Percentiles rank a stretch among this genome's conserved stretches.
Conservation (phyloP, 2,113 vertebrate genomes). For the Phocoena phocoena region DNA sequence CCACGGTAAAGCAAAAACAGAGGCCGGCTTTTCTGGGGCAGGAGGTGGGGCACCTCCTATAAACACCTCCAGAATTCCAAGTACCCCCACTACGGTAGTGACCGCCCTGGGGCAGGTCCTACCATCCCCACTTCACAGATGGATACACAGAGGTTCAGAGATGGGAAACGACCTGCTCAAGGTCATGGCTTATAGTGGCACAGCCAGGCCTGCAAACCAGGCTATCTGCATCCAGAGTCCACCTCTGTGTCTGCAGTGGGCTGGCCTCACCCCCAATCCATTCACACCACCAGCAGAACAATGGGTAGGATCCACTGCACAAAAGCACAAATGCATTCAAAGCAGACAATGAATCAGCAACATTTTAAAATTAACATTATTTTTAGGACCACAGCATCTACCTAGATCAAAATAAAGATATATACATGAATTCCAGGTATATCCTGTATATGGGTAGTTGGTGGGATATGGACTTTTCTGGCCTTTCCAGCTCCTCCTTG, state of each 20-base stretch:
- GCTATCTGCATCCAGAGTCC: neutral
- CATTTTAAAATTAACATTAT: neutral
- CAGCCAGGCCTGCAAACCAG: neutral
- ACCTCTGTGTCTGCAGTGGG: neutral
- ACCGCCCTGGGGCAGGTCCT: accelerated
- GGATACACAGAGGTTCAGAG: neutral
- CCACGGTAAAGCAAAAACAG: neutral
- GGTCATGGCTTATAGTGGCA: neutral
- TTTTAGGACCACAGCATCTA: neutral
- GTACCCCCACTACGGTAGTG: accelerated
- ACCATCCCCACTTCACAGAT: neutral
- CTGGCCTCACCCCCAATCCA: neutral
- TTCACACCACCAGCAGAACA: neutral
- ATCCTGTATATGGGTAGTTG: neutral
- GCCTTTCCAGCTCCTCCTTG: neutral
- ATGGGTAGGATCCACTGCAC: neutral
- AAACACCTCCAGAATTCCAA: accelerated
- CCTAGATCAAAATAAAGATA: neutral
- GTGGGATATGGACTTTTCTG: neutral
- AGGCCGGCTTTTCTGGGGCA: neutral
- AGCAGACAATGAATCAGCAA: neutral
- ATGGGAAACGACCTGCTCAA: neutral
- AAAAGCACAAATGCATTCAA: neutral
- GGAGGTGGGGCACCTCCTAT: neutral
- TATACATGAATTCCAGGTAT: accelerated